Evolutionary conservation across 2,797 vertebrate species (phyloP).

Genomic region (Sebastes hubbsi): DNA sequence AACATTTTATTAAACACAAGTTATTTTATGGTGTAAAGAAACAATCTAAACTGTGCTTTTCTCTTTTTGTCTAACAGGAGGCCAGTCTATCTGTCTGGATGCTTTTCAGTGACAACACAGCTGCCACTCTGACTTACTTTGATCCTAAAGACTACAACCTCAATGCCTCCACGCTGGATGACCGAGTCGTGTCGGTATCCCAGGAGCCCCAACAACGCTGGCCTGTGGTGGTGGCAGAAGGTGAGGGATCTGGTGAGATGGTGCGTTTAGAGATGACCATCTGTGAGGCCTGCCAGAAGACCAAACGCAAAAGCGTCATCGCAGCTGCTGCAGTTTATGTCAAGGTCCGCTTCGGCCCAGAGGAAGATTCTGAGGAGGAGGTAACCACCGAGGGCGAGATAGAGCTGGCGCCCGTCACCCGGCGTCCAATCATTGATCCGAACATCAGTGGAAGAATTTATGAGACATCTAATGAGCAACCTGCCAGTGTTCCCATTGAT

Average conservation of each 20-base stretch:
- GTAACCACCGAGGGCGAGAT: constrained; percentile 80
- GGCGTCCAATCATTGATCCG: constrained; percentile 74
- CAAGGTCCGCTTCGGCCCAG: constrained; percentile 89
- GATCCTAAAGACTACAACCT: constrained; percentile 96
- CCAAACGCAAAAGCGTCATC: constrained; percentile 94
- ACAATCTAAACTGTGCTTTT: constrained; percentile 8
- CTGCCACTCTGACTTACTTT: constrained; percentile 89
- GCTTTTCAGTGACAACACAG: constrained; percentile 94
- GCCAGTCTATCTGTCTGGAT: constrained; percentile 95
- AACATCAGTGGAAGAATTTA: constrained; percentile 72
- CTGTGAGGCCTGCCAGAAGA: constrained; percentile 96
- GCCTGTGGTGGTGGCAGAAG: constrained; percentile 91
- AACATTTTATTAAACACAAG: background rate
- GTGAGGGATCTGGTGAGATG: constrained; percentile 88
- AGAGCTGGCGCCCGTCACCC: constrained; percentile 79
- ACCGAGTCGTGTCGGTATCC: constrained; percentile 88
- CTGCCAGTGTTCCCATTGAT: constrained; percentile 84
- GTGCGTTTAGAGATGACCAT: constrained; percentile 93
- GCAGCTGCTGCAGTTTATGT: constrained; percentile 86
- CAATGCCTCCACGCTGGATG: constrained; percentile 90
- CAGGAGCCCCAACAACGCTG: constrained; percentile 88
- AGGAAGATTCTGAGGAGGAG: constrained; percentile 87
- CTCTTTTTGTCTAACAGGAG: constrained; percentile 84
- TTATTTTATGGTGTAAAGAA: background rate
- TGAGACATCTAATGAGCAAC: constrained; percentile 83